These are phyloP conservation scores for Phortica magna DNA, from an alignment of 2,888 invertebrate genomes.

Conservation along the genomic window DNA sequence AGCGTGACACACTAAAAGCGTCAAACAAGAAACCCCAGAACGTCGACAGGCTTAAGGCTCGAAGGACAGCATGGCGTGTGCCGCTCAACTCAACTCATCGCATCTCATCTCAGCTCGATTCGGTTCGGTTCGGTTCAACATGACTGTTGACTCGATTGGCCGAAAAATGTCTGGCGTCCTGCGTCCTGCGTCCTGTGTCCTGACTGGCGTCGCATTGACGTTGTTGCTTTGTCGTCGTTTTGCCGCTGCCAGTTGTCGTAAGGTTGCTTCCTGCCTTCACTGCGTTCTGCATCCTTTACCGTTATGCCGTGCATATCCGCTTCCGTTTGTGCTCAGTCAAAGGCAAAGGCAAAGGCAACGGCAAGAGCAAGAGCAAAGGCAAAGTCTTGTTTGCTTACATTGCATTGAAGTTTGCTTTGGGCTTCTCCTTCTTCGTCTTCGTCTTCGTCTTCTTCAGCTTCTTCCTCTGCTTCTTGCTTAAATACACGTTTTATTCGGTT, in stretches of 20 bases:
- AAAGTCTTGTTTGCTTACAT: not conserved
- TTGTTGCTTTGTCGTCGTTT: not conserved
- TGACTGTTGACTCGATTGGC: not conserved
- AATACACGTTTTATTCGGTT: no score
- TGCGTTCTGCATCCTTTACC: not conserved
- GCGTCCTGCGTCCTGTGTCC: no score
- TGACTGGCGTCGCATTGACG: not conserved
- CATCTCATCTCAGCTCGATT: no score
- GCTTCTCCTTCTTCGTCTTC: not conserved
- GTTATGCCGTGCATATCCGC: not conserved
- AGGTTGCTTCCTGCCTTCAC: not conserved
- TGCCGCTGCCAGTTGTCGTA: slow-evolving; percentile 13
- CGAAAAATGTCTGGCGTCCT: slow-evolving; percentile 1
- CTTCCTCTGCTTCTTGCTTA: no score
- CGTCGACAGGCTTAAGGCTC: not conserved
- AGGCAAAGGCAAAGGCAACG: not conserved
- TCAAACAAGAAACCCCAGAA: not conserved
- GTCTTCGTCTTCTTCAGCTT: not conserved
- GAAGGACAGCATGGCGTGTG: not conserved
- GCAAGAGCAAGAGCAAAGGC: no score
- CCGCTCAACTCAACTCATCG: no score
- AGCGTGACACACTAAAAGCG: not conserved
- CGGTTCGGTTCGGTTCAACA: no score
- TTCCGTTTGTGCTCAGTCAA: not conserved
- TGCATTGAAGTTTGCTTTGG: not conserved